phyloP scores from a whole-genome alignment of 2,113 vertebrate genomes.

The Caloenas nicobarica region DNA sequence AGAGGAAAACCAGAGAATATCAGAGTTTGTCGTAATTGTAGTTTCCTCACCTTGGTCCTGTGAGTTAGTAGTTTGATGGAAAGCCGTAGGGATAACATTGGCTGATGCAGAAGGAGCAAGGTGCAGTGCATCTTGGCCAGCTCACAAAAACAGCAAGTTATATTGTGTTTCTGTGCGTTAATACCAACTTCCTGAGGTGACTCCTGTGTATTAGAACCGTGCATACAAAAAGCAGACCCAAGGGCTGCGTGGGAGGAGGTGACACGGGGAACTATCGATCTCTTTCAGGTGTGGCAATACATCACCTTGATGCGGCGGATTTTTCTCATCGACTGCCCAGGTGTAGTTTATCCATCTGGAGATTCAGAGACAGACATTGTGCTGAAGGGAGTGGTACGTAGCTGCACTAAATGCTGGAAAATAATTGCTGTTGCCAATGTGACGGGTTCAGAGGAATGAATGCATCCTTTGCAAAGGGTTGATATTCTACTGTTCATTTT shows the following conservation, averaged over 20 bases:
- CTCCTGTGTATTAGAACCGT: not conserved
- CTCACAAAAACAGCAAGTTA: not conserved
- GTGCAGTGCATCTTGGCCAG: not conserved
- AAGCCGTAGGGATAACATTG: not conserved
- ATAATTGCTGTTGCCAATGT: not conserved
- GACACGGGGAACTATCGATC: not conserved
- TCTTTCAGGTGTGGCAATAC: slow-evolving; percentile 94
- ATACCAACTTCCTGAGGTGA: not conserved
- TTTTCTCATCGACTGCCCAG: slow-evolving; percentile 96
- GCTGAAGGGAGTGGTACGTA: slow-evolving; percentile 94
- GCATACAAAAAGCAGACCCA: not conserved
- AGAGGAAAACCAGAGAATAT: not conserved
- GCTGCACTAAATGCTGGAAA: not conserved
- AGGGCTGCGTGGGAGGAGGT: not conserved
- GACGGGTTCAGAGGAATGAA: not conserved
- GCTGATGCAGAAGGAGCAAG: not conserved
- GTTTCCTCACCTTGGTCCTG: not conserved
- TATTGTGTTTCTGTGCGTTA: not conserved
- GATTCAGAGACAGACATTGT: slow-evolving; percentile 95
- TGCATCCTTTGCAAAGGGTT: not conserved
- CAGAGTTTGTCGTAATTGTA: not conserved
- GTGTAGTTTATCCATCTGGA: slow-evolving; percentile 96
- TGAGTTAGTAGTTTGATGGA: not conserved
- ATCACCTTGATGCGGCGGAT: slow-evolving; percentile 97
- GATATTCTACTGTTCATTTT: not conserved